These are phyloP conservation scores for Lutjanus erythropterus DNA, from an alignment of 2,113 vertebrate species.

Conservation along the genomic window DNA sequence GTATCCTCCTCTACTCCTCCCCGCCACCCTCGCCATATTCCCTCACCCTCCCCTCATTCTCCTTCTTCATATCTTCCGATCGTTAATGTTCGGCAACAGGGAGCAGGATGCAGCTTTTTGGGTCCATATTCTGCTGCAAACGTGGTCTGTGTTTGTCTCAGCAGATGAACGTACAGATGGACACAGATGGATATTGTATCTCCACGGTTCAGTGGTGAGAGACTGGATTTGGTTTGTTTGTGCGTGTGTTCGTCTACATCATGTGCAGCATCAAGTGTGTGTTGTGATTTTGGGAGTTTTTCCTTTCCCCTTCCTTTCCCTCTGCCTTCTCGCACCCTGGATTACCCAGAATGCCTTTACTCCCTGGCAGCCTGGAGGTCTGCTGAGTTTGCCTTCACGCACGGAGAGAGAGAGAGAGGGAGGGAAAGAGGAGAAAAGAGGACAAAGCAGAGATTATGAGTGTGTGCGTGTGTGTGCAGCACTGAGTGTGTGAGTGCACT, in stretches of 20 bases:
- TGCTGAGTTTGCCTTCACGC: slow-evolving; percentile 78
- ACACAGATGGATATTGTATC: slow-evolving; percentile 69
- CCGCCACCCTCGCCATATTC: slow-evolving; percentile 41
- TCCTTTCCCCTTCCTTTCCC: background rate
- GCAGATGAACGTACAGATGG: slow-evolving; percentile 67
- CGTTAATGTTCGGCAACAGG: slow-evolving; percentile 46
- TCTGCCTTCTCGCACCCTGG: slow-evolving; percentile 57
- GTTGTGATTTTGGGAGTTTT: slow-evolving; percentile 28
- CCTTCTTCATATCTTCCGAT: slow-evolving; percentile 40
- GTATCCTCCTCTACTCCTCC: slow-evolving; percentile 60
- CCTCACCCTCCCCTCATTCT: background rate
- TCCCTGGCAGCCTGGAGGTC: slow-evolving; percentile 75
- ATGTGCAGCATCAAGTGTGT: slow-evolving; percentile 54
- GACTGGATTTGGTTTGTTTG: slow-evolving; percentile 52
- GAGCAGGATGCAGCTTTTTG: slow-evolving; percentile 53
- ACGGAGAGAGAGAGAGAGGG: slow-evolving; percentile 41
- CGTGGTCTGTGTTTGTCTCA: slow-evolving; percentile 60
- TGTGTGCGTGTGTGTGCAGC: slow-evolving; percentile 15
- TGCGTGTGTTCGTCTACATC: slow-evolving; percentile 39
- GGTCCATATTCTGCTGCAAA: slow-evolving; percentile 57
- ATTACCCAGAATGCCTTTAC: slow-evolving; percentile 80
- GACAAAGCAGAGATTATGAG: slow-evolving; percentile 70
- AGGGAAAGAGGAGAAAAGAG: slow-evolving; percentile 63
- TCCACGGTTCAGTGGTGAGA: slow-evolving; percentile 47
- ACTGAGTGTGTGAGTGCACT: slow-evolving; percentile 13